Base-by-base conservation (phyloP, 2,113 vertebrate genomes). In the Coreoperca whiteheadi region DNA sequence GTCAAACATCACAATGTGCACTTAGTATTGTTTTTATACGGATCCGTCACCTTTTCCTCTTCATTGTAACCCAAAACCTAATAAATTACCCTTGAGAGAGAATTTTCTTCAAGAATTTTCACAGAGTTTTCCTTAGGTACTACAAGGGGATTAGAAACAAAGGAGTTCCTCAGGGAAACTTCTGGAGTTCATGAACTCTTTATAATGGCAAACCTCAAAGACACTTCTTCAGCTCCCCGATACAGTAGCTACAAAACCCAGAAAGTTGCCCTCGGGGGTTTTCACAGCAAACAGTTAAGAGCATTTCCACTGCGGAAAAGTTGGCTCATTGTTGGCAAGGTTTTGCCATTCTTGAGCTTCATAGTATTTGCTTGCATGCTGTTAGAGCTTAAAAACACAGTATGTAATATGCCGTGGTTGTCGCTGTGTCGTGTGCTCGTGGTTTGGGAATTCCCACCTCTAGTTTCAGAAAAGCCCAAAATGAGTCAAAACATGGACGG, bases 121-220 rank as follows among this genome's bases (percentile, higher is more conserved):
- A n/a, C n/a, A n/a, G n/a, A n/a, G n/a, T n/a, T 37, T 25, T 48
- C 39, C 21, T 2, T 34, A 43, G 37, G 68, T 14, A 21, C 34
- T 5, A 37, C 21, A 23, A 21, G 4, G 8, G 41, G 37, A 66
- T 80, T 14, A 48, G 69, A 65, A 56, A 57, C 50, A 37, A 48
- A 64, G 20, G 46, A 8, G 32, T 4, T 61, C 66, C 66, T 76
- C 10, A 0, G 51, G 25, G 37, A 67, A 67, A 65, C 18, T 0
- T 41, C 2, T n/a, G 34, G 7, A 21, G 41, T 28, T 66, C 54
- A n/a, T 51, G 43, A 59, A 51, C 30, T 21, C 3, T 54, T 8
- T 14, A 6, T 32, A 14, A 43, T 69, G 63, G 51, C 0, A 66
- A 25, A 72, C 39, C 68, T 73, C 50, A 34, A 81, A 57, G 54